Conservation (phyloP, 2,888 invertebrate species). For the Drosophila histrio region DNA sequence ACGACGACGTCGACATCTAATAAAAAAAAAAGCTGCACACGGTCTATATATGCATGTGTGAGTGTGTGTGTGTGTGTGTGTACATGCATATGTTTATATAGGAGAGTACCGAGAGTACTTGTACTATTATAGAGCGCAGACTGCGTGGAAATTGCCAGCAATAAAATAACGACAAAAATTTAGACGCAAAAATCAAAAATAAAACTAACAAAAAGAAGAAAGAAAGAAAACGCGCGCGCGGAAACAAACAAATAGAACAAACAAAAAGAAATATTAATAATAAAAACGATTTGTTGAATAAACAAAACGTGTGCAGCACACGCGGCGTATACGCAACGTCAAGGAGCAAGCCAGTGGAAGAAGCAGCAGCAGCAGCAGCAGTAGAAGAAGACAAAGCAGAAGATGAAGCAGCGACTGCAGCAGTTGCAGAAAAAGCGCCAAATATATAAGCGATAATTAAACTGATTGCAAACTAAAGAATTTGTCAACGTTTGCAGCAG, state of each 20-base stretch:
- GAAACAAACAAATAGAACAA: conserved; percentile 31
- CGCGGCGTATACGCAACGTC: conserved; percentile 64
- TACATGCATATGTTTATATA: conserved; percentile 12
- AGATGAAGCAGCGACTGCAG: conserved; percentile 4
- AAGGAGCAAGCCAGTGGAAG: conserved; percentile 15
- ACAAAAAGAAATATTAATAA: conserved; percentile 10
- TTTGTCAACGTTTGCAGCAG: conserved; percentile 59
- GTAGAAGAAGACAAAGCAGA: not conserved
- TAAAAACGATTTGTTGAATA: conserved; percentile 27
- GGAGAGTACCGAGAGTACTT: conserved; percentile 45
- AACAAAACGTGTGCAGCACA: conserved; percentile 35
- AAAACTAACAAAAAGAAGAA: conserved; percentile 8
- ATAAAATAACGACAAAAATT: conserved; percentile 47
- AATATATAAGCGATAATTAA: conserved; percentile 14
- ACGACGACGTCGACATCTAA: conserved; percentile 69
- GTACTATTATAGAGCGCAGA: conserved; percentile 43
- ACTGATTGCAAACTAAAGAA: conserved; percentile 15
- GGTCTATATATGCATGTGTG: conserved; percentile 26
- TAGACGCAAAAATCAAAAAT: conserved; percentile 20
- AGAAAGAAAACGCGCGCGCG: conserved; percentile 30
- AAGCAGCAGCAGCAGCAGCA: not conserved
- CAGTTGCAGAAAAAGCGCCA: conserved; percentile 31
- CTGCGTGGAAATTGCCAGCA: conserved; percentile 46
- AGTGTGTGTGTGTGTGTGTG: not conserved
- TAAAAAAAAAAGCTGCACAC: conserved; percentile 71